A percentile compares a stretch with the other conserved stretches of the same genome.
phyloP scores from a whole-genome alignment of 2,113 vertebrate genomes.

The Rhabdornis inornatus region DNA sequence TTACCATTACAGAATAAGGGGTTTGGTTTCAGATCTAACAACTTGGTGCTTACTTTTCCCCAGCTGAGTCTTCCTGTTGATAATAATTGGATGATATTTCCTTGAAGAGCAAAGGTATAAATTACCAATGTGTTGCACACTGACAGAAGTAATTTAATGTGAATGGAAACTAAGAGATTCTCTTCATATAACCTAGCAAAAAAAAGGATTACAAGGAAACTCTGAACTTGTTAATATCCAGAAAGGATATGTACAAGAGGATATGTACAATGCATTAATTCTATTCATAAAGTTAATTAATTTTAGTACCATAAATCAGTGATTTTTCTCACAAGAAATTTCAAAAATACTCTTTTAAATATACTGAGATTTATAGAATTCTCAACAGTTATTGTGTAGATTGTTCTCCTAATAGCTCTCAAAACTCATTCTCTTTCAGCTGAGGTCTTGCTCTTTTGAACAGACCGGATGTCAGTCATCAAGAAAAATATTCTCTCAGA shows the following conservation, averaged over 20 bases:
- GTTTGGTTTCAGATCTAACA: not conserved
- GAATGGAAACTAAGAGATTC: not conserved
- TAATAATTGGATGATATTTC: not conserved
- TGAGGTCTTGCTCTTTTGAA: not conserved
- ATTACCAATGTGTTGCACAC: not conserved
- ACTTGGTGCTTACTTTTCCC: not conserved
- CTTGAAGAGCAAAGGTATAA: constrained; percentile 25
- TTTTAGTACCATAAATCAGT: not conserved
- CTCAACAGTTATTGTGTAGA: not conserved
- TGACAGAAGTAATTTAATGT: not conserved
- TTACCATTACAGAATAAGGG: not conserved
- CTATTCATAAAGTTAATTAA: not conserved
- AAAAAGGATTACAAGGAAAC: not conserved
- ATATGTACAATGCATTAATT: not conserved
- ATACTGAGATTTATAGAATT: not conserved
- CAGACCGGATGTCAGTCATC: not conserved
- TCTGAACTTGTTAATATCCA: not conserved
- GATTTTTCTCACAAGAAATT: not conserved
- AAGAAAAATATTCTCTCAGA: not conserved
- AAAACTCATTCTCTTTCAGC: not conserved
- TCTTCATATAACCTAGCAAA: not conserved
- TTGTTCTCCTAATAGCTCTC: not conserved
- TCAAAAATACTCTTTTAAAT: not conserved
- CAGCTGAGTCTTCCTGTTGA: not conserved
- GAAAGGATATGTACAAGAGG: not conserved